Conservation (phyloP, 2,113 vertebrate species). For the Dipodomys ordii region DNA sequence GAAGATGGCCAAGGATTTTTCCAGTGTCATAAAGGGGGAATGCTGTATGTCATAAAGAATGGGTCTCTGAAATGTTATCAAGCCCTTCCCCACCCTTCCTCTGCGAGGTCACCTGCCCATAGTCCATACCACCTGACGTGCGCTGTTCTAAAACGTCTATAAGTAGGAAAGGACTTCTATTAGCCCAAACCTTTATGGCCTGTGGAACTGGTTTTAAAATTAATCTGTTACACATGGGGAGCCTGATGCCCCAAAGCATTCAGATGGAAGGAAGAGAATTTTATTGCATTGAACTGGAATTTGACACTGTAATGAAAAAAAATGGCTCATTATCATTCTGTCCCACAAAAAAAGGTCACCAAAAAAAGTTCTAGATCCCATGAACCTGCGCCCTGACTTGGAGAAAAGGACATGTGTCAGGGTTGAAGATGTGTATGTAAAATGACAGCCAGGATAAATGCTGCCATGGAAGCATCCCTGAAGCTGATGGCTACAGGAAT, state of each 20-base stretch:
- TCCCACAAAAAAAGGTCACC: too few species aligned
- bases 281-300: background rate
- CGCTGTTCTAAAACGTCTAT: background rate
- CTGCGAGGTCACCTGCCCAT: background rate
- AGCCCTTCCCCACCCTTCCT: background rate
- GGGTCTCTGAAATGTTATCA: background rate
- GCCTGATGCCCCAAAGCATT: background rate
- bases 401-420: background rate
- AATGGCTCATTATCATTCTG: background rate
- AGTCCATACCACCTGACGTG: background rate
- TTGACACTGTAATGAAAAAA: background rate
- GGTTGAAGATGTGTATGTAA: background rate
- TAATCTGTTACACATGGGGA: background rate
- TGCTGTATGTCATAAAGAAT: too few species aligned
- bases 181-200: background rate
- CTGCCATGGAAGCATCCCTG: background rate
- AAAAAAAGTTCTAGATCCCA: background rate
- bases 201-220: constrained; percentile 54
- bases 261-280: background rate
- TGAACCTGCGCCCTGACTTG: background rate
- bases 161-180: constrained; percentile 24
- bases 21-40: background rate
- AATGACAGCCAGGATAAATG: background rate
- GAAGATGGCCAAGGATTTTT: background rate
- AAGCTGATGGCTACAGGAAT: background rate